Percentiles rank a stretch among this genome's conserved stretches.
Conservation (phyloP, 2,888 invertebrate species). For the Elysia crispata region DNA sequence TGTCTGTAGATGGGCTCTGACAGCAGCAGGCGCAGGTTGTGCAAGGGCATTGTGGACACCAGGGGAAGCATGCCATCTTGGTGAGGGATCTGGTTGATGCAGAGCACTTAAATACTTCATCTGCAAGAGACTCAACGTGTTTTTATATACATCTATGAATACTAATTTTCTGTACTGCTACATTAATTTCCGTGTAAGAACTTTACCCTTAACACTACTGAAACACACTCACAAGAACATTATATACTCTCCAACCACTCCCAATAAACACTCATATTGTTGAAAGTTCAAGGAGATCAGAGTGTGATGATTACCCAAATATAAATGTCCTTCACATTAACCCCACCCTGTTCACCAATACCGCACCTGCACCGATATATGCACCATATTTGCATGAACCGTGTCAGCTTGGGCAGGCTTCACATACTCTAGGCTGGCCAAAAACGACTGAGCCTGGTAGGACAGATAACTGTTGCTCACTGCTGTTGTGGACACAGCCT, state of each 20-base stretch:
- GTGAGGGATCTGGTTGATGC: slow-evolving; percentile 46
- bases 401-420: slow-evolving; percentile 61
- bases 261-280: too few relatives aligned
- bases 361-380: slow-evolving; percentile 62
- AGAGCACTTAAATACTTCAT: too few relatives aligned
- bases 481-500: slow-evolving; percentile 62
- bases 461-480: slow-evolving; percentile 58
- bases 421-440: slow-evolving; percentile 74
- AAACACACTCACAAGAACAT: too few relatives aligned
- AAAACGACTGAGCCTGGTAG: slow-evolving; percentile 76
- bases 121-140: too few relatives aligned
- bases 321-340: too few relatives aligned
- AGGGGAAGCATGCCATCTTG: slow-evolving; percentile 78
- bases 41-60: slow-evolving; percentile 77
- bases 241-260: too few relatives aligned
- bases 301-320: too few relatives aligned
- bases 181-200: neutral
- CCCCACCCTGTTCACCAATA: too few relatives aligned
- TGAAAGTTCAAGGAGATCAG: too few relatives aligned
- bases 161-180: too few relatives aligned
- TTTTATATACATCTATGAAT: too few relatives aligned
- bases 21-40: slow-evolving; percentile 76
- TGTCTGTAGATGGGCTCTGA: slow-evolving; percentile 76
- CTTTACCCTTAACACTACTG: too few relatives aligned
- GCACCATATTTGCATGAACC: slow-evolving; percentile 76